These are phyloP conservation scores for Actinia tenebrosa DNA, from an alignment of 64 coral and sea anemone species.

Conservation along the genomic window DNA sequence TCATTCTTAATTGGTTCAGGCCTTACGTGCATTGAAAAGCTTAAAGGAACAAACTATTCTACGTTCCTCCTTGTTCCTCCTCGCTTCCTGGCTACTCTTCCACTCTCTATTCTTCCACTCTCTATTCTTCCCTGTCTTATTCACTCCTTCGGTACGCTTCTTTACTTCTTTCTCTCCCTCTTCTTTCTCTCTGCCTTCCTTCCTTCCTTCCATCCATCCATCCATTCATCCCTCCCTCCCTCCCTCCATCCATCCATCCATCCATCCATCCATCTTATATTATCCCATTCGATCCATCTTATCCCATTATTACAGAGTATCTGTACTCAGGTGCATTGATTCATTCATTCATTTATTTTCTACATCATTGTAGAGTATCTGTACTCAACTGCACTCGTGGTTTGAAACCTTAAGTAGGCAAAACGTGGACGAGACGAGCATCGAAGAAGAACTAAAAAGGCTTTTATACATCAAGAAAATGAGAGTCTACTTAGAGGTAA, in stretches of 20 bases:
- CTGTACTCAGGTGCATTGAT: neutral
- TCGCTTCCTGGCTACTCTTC: no score
- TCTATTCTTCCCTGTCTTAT: neutral
- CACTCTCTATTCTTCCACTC: no score
- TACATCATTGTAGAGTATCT: constrained; percentile 38
- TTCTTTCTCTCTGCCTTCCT: neutral
- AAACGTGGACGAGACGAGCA: constrained; percentile 23
- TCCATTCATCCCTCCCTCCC: neutral
- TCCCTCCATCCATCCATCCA: neutral
- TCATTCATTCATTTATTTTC: neutral
- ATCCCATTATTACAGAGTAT: no score
- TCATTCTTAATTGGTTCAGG: no score
- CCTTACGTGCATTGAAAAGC: no score
- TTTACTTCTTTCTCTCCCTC: no score
- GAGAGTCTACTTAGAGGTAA: constrained; percentile 78
- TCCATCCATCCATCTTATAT: neutral
- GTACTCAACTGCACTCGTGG: constrained; percentile 47
- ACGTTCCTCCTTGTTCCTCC: no score
- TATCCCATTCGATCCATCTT: no score
- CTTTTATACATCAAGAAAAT: constrained; percentile 76
- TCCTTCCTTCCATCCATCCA: neutral
- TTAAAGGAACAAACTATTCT: no score
- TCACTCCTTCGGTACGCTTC: neutral
- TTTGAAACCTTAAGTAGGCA: constrained; percentile 50
- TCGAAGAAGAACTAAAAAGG: constrained; percentile 57